phyloP scores from a whole-genome alignment of 30 jellyfish, hydroid and myxozoan genomes.

The Cassiopea xamachana region DNA sequence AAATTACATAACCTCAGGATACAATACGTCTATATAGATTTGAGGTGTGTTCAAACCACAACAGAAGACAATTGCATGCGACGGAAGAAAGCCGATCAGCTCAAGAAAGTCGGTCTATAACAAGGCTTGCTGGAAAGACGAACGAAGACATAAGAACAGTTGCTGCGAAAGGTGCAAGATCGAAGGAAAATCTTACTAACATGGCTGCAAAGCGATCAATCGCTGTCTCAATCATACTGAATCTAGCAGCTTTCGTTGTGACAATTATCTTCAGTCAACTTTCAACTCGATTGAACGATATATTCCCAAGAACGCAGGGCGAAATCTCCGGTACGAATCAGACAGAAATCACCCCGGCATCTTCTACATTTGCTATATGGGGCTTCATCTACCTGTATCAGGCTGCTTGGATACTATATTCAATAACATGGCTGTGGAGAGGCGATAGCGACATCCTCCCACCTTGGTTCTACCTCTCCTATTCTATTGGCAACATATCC shows the following conservation, averaged over 20 bases:
- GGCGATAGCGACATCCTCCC: conserved; percentile 73
- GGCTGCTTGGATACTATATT: conserved; percentile 77
- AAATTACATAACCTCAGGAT: no score
- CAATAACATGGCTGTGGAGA: conserved; percentile 58
- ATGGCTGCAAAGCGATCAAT: conserved; percentile 12
- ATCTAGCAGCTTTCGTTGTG: conserved; percentile 21
- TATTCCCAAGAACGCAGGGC: conserved; percentile 66
- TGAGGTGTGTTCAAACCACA: no score
- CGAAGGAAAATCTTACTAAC: not conserved
- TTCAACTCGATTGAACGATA: conserved; percentile 28
- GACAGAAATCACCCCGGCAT: conserved; percentile 81
- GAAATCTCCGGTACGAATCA: conserved; percentile 43
- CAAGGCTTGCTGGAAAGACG: no score
- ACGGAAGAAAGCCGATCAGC: no score
- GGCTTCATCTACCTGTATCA: conserved; percentile 79
- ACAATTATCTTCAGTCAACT: conserved; percentile 55
- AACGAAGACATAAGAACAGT: not conserved
- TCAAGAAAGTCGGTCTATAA: no score
- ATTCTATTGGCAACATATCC: conserved; percentile 57
- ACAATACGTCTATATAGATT: no score
- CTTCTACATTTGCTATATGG: conserved; percentile 85
- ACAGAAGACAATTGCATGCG: no score
- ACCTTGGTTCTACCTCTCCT: conserved; percentile 72
- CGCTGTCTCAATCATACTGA: conserved; percentile 30
- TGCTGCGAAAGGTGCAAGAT: not conserved